These are phyloP conservation scores for Globicephala melas DNA, from an alignment of 2,113 vertebrate genomes.

Conservation along the genomic window DNA sequence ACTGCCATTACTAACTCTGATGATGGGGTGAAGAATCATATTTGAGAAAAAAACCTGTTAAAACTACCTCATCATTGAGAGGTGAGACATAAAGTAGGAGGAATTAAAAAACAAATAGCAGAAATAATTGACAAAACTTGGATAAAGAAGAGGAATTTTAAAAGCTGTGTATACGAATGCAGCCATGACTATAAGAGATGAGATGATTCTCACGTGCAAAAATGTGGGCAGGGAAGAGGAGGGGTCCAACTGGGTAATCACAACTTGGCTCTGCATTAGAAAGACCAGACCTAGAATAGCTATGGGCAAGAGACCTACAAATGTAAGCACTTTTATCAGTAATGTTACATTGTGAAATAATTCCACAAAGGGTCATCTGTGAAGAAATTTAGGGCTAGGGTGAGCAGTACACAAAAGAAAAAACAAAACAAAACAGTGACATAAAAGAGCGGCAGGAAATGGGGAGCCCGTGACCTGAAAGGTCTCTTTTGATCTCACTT, in stretches of 20 bases:
- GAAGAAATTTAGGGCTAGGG: background rate
- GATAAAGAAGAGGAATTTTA: background rate
- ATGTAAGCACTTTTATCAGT: background rate
- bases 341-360: background rate
- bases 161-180: background rate
- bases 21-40: background rate
- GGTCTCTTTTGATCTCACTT: conserved; percentile 36
- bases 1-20: background rate
- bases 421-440: background rate
- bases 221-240: background rate
- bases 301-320: background rate
- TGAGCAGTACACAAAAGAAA: background rate
- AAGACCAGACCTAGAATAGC: background rate
- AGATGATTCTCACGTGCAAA: background rate
- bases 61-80: background rate
- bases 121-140: background rate
- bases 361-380: background rate
- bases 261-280: background rate
- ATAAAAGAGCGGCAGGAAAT: background rate
- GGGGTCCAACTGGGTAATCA: too few relatives aligned
- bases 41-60: background rate
- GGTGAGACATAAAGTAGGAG: background rate
- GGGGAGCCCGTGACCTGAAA: background rate
- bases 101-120: conserved; percentile 16
- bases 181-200: background rate